A percentile compares a stretch with the other conserved stretches of the same genome.
phyloP scores from a whole-genome alignment of 2,888 invertebrate genomes.

The Drosophila limbata region DNA sequence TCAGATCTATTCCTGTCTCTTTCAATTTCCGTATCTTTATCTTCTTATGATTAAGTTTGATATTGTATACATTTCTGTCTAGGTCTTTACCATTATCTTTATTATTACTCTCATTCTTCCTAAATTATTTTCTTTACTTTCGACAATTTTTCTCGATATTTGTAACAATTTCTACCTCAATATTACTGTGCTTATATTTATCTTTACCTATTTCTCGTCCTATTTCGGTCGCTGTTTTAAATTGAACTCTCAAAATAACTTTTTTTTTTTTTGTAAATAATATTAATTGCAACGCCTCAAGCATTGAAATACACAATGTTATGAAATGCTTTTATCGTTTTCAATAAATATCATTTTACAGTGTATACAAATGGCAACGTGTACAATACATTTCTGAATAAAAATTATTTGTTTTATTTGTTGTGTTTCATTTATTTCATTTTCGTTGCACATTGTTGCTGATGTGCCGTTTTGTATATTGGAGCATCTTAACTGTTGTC shows the following conservation, averaged over 20 bases:
- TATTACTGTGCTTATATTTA: too few relatives aligned
- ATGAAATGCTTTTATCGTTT: neutral
- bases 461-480: constrained; percentile 28
- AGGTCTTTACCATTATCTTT: too few relatives aligned
- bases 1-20: too few relatives aligned
- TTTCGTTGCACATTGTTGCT: constrained; percentile 33
- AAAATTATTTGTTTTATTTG: constrained; percentile 10
- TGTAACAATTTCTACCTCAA: too few relatives aligned
- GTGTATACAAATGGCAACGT: constrained; percentile 33
- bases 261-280: neutral
- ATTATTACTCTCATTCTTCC: too few relatives aligned
- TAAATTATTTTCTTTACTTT: too few relatives aligned
- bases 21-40: too few relatives aligned
- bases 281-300: neutral
- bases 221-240: too few relatives aligned
- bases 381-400: neutral
- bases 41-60: too few relatives aligned
- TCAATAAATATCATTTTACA: neutral
- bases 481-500: constrained; percentile 55
- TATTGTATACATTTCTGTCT: too few relatives aligned
- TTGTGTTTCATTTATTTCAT: constrained; percentile 8
- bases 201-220: too few relatives aligned
- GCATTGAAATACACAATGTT: neutral
- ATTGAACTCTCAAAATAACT: neutral
- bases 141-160: too few relatives aligned